A percentile compares a stretch with the other conserved stretches of the same genome.
These are phyloP conservation scores for Orchesellides sinensis DNA, from an alignment of 2,888 invertebrate genomes.

Conservation along the genomic window DNA sequence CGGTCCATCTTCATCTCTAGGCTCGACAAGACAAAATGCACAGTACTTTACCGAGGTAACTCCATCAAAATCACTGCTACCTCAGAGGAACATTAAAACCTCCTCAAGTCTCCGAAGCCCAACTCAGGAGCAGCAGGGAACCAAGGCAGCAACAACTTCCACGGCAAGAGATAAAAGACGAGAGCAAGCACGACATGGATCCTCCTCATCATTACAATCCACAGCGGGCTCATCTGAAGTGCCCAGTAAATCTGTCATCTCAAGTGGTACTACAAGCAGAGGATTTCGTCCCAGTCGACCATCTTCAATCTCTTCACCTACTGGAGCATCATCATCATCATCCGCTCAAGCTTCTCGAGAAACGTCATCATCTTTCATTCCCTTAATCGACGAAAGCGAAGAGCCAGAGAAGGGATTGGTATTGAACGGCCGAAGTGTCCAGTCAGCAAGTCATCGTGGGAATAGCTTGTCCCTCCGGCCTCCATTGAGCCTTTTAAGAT, in stretches of 20 bases:
- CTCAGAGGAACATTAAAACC: conserved; percentile 20
- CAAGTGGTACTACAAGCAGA: conserved; percentile 34
- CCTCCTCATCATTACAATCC: neutral
- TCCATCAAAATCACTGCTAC: neutral
- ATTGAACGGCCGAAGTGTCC: conserved; percentile 71
- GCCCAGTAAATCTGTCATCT: conserved; percentile 39
- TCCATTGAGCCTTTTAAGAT: conserved; percentile 14
- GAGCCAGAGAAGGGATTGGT: conserved; percentile 61
- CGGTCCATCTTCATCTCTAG: neutral
- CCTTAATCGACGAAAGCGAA: conserved; percentile 70
- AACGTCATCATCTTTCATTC: conserved; percentile 67
- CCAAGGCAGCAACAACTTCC: conserved; percentile 12
- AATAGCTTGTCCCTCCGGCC: conserved; percentile 44
- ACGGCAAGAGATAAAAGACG: conserved; percentile 14
- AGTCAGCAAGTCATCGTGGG: conserved; percentile 54
- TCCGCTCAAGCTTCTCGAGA: conserved; percentile 44
- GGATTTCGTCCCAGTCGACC: conserved; percentile 50
- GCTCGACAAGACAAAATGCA: conserved; percentile 18
- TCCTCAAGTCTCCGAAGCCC: neutral
- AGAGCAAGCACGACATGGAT: conserved; percentile 31
- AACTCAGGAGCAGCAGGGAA: neutral
- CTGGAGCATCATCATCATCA: conserved; percentile 12
- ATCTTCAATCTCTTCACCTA: neutral
- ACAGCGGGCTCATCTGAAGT: conserved; percentile 5
- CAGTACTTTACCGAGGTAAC: conserved; percentile 43